These are phyloP conservation scores for Silurus meridionalis DNA, from an alignment of 2,113 vertebrate genomes.

Conservation along the genomic window DNA sequence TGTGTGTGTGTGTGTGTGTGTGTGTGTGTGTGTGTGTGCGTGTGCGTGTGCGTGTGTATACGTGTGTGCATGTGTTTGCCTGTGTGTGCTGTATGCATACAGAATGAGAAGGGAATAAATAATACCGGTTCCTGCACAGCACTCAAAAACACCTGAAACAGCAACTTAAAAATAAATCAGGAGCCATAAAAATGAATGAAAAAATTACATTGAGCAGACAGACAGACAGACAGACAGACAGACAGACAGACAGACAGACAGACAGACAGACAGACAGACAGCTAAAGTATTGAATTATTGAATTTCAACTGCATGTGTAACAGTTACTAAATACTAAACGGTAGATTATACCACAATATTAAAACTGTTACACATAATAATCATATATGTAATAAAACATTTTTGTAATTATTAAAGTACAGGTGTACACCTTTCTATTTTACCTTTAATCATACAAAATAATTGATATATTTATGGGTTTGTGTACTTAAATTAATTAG, in stretches of 20 bases:
- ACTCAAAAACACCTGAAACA: constrained; percentile 56
- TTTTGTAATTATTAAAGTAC: too few relatives aligned
- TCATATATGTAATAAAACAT: too few relatives aligned
- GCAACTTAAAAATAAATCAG: neutral
- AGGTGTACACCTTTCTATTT: too few relatives aligned
- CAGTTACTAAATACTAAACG: neutral
- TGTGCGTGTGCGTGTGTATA: constrained; percentile 44
- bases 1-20: constrained; percentile 34
- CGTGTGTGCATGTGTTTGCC: constrained; percentile 36
- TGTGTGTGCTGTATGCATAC: constrained; percentile 28
- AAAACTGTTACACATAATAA: neutral
- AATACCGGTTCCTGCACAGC: constrained; percentile 34
- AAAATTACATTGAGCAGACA: neutral
- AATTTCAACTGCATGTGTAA: neutral
- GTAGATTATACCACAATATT: neutral
- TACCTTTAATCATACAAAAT: too few relatives aligned
- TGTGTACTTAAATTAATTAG: too few relatives aligned
- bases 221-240: neutral
- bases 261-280: neutral
- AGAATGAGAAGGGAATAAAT: constrained; percentile 23
- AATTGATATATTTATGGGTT: too few relatives aligned
- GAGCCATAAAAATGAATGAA: neutral
- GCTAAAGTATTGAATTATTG: neutral
- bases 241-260: neutral
- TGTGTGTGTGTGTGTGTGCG: constrained; percentile 33